These are phyloP conservation scores for Philaenus spumarius DNA, from an alignment of 1,140 invertebrate species.

Conservation along the genomic window DNA sequence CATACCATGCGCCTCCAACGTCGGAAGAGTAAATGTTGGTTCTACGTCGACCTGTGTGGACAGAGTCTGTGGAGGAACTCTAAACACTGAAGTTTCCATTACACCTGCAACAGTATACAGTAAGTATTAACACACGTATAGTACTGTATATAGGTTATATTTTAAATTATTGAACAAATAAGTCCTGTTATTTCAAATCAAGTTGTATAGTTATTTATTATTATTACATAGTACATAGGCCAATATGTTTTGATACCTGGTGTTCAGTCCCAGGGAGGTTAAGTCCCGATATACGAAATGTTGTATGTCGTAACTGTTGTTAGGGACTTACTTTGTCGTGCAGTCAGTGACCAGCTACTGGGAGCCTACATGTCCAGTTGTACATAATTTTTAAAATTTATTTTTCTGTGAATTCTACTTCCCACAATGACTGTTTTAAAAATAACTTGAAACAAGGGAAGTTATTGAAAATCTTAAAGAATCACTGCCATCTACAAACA, in stretches of 20 bases:
- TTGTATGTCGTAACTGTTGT: no score
- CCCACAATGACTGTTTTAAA: no score
- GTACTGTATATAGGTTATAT: no score
- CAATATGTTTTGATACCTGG: neutral
- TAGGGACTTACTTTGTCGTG: no score
- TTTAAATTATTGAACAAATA: neutral
- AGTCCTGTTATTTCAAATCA: neutral
- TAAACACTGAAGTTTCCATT: conserved; percentile 53
- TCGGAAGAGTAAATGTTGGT: conserved; percentile 46
- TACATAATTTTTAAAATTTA: no score
- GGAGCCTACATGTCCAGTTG: no score
- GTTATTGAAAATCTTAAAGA: no score
- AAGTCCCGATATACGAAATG: no score
- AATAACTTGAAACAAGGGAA: no score
- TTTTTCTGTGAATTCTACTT: no score
- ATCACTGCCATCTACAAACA: no score
- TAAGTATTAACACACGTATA: conserved; percentile 42
- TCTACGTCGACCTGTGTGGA: conserved; percentile 54
- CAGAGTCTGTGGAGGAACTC: conserved; percentile 62
- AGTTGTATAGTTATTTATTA: neutral
- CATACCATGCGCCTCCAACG: conserved; percentile 64
- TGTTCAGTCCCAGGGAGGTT: neutral
- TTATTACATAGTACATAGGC: neutral
- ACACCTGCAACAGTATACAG: conserved; percentile 54
- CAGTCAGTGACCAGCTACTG: no score